A percentile compares a stretch with the other conserved stretches of the same genome.
phyloP scores from a whole-genome alignment of 2,888 invertebrate species.

The Andrena dorsata region DNA sequence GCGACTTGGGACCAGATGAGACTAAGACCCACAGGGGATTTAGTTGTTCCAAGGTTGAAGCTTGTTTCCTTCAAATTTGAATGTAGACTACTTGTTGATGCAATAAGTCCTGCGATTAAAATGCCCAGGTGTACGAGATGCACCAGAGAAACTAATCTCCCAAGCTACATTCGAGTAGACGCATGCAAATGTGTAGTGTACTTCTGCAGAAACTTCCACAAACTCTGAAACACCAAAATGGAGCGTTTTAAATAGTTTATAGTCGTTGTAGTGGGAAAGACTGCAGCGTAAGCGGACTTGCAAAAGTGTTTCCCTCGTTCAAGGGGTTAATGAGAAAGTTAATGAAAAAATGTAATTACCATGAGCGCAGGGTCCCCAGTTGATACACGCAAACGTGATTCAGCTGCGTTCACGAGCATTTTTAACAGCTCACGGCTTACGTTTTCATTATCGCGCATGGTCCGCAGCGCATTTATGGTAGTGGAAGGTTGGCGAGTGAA shows the following conservation, averaged over 20 bases:
- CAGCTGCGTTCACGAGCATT: not conserved
- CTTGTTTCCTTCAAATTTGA: not conserved
- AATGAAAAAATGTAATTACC: constrained; percentile 16
- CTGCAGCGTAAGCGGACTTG: not conserved
- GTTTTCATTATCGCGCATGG: constrained; percentile 31
- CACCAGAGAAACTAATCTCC: too few relatives aligned
- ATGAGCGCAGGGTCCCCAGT: not conserved
- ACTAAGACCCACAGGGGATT: not conserved
- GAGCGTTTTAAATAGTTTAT: too few relatives aligned
- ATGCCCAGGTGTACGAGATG: too few relatives aligned
- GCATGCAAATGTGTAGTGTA: too few relatives aligned
- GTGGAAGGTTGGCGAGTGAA: constrained; percentile 30
- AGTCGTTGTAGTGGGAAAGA: too few relatives aligned
- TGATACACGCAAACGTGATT: not conserved
- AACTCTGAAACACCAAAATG: too few relatives aligned
- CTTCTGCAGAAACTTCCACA: too few relatives aligned
- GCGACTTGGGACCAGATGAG: not conserved
- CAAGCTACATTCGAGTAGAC: too few relatives aligned
- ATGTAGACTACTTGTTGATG: not conserved
- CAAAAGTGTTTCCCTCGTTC: not conserved
- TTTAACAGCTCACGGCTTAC: not conserved
- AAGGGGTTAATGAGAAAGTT: not conserved
- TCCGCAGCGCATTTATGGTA: constrained; percentile 14
- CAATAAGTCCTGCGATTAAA: too few relatives aligned
- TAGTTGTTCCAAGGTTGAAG: not conserved